Percentiles rank a stretch among this genome's conserved stretches.
Conservation (phyloP, 2,888 invertebrate species). For the Microplitis manilae region DNA sequence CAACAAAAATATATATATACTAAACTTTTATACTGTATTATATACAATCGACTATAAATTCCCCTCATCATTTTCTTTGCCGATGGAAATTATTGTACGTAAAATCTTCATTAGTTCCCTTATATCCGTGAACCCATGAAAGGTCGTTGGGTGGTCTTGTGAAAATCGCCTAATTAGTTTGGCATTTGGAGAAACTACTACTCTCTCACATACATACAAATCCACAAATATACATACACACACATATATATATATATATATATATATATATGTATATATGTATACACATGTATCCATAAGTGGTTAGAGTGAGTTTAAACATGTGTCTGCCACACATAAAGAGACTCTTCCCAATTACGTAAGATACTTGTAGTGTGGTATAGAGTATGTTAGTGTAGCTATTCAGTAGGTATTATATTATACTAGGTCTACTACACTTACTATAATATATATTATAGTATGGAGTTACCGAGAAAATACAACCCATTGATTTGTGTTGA, state of each 20-base stretch:
- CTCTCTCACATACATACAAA: slow-evolving; percentile 2
- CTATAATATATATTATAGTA: not conserved
- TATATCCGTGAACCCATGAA: slow-evolving; percentile 4
- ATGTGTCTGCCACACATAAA: not conserved
- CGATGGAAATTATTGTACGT: slow-evolving; percentile 7
- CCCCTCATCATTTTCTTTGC: slow-evolving; percentile 14
- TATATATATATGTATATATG: too few relatives aligned
- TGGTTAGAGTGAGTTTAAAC: not conserved
- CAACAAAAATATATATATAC: slow-evolving; percentile 27
- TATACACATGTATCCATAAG: not conserved
- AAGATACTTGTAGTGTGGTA: not conserved
- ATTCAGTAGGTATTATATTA: not conserved
- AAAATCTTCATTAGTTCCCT: slow-evolving; percentile 8
- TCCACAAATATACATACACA: slow-evolving; percentile 20
- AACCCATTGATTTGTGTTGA: slow-evolving; percentile 10
- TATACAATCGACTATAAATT: slow-evolving; percentile 19
- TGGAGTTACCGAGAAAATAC: slow-evolving; percentile 22
- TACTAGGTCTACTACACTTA: not conserved
- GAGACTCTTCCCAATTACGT: not conserved
- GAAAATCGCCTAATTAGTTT: slow-evolving; percentile 64
- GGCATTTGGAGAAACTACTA: slow-evolving; percentile 56
- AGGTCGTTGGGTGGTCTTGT: slow-evolving; percentile 38
- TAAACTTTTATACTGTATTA: slow-evolving; percentile 13
- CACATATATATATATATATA: too few relatives aligned
- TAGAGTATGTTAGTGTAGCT: not conserved